These are phyloP conservation scores for Platichthys stellatus DNA, from an alignment of 2,113 vertebrate species.

Conservation along the genomic window DNA sequence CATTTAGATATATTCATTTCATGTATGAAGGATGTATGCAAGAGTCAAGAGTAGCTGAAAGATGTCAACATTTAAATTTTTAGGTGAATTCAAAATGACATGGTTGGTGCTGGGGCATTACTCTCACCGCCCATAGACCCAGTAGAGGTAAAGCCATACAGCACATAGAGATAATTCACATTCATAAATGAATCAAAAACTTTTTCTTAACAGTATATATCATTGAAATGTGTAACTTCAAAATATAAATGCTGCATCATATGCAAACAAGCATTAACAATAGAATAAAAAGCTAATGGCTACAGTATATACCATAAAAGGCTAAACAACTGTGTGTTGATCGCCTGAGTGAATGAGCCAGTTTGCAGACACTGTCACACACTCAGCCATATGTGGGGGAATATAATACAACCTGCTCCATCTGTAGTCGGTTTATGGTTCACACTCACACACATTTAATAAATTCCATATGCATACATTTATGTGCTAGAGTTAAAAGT, in stretches of 20 bases:
- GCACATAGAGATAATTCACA: not conserved
- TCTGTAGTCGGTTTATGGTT: constrained; percentile 24
- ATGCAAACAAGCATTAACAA: not conserved
- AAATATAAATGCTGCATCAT: not conserved
- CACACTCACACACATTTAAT: constrained; percentile 10
- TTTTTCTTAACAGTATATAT: too few species aligned
- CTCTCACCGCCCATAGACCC: too few species aligned
- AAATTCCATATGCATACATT: constrained; percentile 10
- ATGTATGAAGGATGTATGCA: too few species aligned
- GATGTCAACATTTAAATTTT: too few species aligned
- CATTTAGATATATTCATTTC: too few species aligned
- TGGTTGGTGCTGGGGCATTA: too few species aligned
- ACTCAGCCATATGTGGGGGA: not conserved
- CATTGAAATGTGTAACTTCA: not conserved
- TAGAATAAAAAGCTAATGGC: not conserved
- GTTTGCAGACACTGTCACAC: constrained; percentile 3
- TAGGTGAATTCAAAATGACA: too few species aligned
- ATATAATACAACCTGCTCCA: not conserved
- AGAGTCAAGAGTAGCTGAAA: not conserved
- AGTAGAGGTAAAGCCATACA: too few species aligned
- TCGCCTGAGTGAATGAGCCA: not conserved
- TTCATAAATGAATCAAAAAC: too few species aligned
- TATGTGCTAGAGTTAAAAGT: too few species aligned
- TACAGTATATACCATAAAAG: not conserved
- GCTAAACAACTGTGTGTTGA: not conserved